Base-by-base conservation (phyloP, 2,113 vertebrate genomes). In the Gallinago media region DNA sequence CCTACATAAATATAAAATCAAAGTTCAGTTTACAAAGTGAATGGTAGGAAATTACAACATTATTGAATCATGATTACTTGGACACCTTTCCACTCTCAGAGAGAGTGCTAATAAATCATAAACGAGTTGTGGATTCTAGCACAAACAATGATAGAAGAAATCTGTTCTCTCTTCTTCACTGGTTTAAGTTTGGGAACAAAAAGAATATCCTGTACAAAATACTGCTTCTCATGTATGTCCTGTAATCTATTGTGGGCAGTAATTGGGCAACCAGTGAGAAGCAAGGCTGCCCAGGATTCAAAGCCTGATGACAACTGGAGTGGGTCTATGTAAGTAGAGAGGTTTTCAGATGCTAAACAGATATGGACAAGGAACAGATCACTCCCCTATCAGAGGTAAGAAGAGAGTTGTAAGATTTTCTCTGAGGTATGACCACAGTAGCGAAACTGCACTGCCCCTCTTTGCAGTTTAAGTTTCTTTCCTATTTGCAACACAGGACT, bases 341-440 rank as follows among this genome's bases (percentile, higher is more conserved):
- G 2, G 5, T 34, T 81, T 92, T 85, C 32, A 59, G 40, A 36
- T 11, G 5, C 58, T 23, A 25, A 29, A 31, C 11, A 50, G n/a
- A 18, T 78, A 66, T 7, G 40, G 49, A 40, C 29, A 77, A 88
- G 46, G 44, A 91, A 40, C 4, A 26, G 29, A 49, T 58, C 20
- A 27, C 9, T 70, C 3, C 1, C 23, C 15, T 71, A 0, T 19
- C 15, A 68, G 29, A 50, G 26, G 3, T 32, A 56, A 40, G 15
- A 13, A 73, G n/a, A 14, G 8, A 42, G 12, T 20, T 0, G 0
- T n/a, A 22, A 55, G 23, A 40, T 72, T 56, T 58, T 72, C 52
- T 23, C 18, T n/a, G 20, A 18, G 4, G 10, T 55, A 61, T 20
- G 18, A 26, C 23, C 36, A 65, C 10, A 29, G 25, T 1, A 32